phyloP scores from a whole-genome alignment of 2,113 vertebrate species.

The Tricholaema leucomelas region DNA sequence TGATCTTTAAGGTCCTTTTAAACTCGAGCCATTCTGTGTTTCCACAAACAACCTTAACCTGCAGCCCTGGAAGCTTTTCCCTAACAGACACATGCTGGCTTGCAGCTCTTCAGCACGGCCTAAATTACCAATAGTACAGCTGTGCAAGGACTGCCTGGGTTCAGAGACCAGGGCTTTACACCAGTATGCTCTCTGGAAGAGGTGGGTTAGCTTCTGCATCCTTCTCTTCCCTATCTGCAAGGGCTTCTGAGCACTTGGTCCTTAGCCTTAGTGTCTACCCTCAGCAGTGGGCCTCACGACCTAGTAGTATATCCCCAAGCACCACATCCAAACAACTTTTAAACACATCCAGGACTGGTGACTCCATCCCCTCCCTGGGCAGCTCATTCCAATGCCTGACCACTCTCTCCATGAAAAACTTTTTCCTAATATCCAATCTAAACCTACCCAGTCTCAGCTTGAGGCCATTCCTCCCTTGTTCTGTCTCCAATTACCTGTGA shows the following conservation, averaged over 20 bases:
- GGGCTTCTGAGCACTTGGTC: background rate
- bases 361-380: too few species aligned
- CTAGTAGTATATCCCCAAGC: background rate
- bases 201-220: background rate
- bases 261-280: background rate
- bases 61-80: background rate
- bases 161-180: background rate
- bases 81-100: background rate
- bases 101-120: background rate
- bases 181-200: background rate
- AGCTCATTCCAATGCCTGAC: too few species aligned
- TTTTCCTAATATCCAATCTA: too few species aligned
- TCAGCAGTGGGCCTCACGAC: background rate
- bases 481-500: too few species aligned
- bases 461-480: too few species aligned
- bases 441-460: too few species aligned
- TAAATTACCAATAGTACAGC: background rate
- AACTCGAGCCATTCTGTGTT: too few species aligned
- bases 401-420: too few species aligned
- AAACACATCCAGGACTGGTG: too few species aligned
- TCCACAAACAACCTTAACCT: background rate
- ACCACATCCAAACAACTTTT: too few species aligned
- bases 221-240: background rate
- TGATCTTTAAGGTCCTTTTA: too few species aligned
- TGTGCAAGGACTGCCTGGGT: background rate